Base-by-base conservation (phyloP, 2,888 invertebrate genomes). In the Cabera pusaria region DNA sequence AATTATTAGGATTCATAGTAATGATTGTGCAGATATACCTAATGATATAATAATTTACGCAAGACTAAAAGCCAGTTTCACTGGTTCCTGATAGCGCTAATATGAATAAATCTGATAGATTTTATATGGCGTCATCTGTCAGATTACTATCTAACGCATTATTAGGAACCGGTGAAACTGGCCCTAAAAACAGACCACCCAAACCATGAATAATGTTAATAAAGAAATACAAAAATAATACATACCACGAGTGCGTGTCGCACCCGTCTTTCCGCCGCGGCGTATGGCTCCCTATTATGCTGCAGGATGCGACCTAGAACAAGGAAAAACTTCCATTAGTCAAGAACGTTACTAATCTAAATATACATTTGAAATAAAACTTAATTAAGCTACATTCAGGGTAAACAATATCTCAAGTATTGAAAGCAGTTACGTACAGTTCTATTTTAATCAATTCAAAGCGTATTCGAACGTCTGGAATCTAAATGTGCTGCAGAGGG, bases 211-310 rank as follows among this genome's bases (percentile, higher is more conserved):
- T n/a, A n/a, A n/a, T n/a, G n/a, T n/a, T n/a, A n/a, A n/a, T n/a
- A n/a, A n/a, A n/a, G n/a, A n/a, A n/a, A n/a, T n/a, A n/a, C n/a
- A 12, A 18, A 34, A 37, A 26, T 2, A 7, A 38, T 75, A 86
- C 88, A 40, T 82, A 88, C 88, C 88, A 87, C 88, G 88, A 88
- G 88, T 88, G 88, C 88, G 88, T 84, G 78, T 83, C 83, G 88
- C 88, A 88, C 88, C 88, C 88, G 88, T 88, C 83, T 88, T 88
- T 87, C 79, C 81, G 85, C 85, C 87, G 82, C 79, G 80, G 87
- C 75, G 83, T 86, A 86, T 86, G 87, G 85, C 86, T 86, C 85
- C 88, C 87, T 87, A 87, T 88, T 80, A 87, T 87, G 84, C 76
- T 81, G 85, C 83, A 85, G 84, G 82, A 77, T 82, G 78, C 84